phyloP scores from a whole-genome alignment of 2,888 invertebrate species.

The Drosophila recens region DNA sequence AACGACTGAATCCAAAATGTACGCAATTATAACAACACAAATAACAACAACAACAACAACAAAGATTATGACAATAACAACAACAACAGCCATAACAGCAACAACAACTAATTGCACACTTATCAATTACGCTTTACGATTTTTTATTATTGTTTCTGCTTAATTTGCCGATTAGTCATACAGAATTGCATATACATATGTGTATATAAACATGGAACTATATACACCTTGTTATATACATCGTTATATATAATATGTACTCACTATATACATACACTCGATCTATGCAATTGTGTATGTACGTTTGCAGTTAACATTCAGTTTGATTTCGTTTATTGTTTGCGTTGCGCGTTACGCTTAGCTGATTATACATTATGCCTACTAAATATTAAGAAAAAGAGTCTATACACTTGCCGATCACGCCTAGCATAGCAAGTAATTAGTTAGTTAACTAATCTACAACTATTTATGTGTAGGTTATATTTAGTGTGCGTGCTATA shows the following conservation, averaged over 20 bases:
- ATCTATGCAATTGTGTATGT: conserved; percentile 7
- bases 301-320: conserved; percentile 2
- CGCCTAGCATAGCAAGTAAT: neutral
- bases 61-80: conserved; percentile 13
- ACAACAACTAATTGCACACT: conserved; percentile 18
- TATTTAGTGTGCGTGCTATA: no score
- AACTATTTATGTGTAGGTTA: neutral
- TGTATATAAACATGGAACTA: conserved; percentile 3
- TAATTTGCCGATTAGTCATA: conserved; percentile 43
- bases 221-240: neutral
- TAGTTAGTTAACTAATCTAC: neutral
- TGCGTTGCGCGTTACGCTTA: conserved; percentile 4
- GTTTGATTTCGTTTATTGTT: conserved; percentile 22
- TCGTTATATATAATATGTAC: conserved; percentile 4
- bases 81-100: conserved; percentile 9
- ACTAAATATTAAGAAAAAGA: neutral
- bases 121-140: conserved; percentile 37
- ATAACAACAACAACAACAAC: conserved; percentile 22
- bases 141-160: conserved; percentile 29
- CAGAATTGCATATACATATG: conserved; percentile 13
- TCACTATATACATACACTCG: neutral
- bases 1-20: conserved; percentile 85
- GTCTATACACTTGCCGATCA: neutral
- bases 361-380: conserved; percentile 4
- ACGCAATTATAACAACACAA: conserved; percentile 58